These are phyloP conservation scores for Halcyon senegalensis DNA, from an alignment of 2,113 vertebrate species.

Conservation along the genomic window DNA sequence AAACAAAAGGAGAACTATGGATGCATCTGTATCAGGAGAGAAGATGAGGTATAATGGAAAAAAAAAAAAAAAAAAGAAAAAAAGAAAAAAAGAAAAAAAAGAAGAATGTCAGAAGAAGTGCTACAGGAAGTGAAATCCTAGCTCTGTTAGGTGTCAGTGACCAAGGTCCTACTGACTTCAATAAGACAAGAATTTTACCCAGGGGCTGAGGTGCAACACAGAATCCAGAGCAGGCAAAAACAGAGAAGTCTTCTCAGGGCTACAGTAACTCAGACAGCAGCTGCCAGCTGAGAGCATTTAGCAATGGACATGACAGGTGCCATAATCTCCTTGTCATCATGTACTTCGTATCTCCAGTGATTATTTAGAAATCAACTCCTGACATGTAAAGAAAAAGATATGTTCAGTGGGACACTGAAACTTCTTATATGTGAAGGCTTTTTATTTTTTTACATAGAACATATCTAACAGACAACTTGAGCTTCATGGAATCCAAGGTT, in stretches of 20 bases:
- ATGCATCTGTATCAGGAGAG: neutral
- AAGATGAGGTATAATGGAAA: neutral
- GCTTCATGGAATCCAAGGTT: neutral
- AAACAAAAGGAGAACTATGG: neutral
- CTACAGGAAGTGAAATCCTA: neutral
- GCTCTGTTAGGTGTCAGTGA: neutral
- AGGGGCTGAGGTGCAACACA: neutral
- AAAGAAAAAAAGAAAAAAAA: neutral
- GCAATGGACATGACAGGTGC: neutral
- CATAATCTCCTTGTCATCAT: neutral
- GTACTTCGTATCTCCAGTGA: neutral
- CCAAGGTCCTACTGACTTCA: neutral
- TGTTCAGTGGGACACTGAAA: neutral
- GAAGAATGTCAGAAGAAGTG: neutral
- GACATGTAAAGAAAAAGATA: neutral
- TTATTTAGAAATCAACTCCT: constrained; percentile 5
- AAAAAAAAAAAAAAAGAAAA: too few species aligned
- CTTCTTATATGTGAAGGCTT: neutral
- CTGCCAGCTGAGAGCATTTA: neutral
- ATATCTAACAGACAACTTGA: rapidly evolving
- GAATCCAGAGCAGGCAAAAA: neutral
- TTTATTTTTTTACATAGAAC: neutral
- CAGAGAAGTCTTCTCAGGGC: neutral
- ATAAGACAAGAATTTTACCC: neutral
- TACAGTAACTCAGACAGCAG: neutral